Evolutionary conservation across 2,113 vertebrate species (phyloP).

Genomic region (Pelusios castaneus): DNA sequence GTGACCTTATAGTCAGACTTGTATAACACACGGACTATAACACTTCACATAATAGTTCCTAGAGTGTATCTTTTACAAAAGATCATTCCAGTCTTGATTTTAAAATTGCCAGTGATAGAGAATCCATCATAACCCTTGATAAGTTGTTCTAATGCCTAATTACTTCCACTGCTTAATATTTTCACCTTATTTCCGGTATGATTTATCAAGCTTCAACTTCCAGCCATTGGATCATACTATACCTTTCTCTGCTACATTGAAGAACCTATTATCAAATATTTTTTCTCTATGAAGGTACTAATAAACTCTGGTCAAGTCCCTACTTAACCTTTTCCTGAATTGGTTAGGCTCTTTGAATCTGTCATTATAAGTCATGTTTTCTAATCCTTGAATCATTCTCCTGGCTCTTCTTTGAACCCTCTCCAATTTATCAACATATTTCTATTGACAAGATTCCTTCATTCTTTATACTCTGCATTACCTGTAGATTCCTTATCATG

Average conservation of each 20-base stretch:
- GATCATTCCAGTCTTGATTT: background rate
- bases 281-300: background rate
- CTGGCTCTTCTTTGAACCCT: background rate
- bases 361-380: background rate
- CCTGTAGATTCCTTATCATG: background rate
- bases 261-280: background rate
- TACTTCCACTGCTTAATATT: background rate
- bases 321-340: background rate
- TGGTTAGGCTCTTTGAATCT: background rate
- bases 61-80: background rate
- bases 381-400: background rate
- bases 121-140: background rate
- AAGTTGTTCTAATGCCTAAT: background rate
- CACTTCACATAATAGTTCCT: too few relatives aligned
- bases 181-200: background rate
- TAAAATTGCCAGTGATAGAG: background rate
- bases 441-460: background rate
- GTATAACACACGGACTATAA: too few relatives aligned
- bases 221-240: background rate
- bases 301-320: background rate
- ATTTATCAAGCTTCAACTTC: background rate
- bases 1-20: too few relatives aligned
- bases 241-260: background rate
- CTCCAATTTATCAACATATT: background rate
- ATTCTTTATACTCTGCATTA: fast-evolving